Percentiles rank a stretch among this genome's conserved stretches.
These are phyloP conservation scores for Nymphicus hollandicus DNA, from an alignment of 2,113 vertebrate genomes.

Conservation along the genomic window DNA sequence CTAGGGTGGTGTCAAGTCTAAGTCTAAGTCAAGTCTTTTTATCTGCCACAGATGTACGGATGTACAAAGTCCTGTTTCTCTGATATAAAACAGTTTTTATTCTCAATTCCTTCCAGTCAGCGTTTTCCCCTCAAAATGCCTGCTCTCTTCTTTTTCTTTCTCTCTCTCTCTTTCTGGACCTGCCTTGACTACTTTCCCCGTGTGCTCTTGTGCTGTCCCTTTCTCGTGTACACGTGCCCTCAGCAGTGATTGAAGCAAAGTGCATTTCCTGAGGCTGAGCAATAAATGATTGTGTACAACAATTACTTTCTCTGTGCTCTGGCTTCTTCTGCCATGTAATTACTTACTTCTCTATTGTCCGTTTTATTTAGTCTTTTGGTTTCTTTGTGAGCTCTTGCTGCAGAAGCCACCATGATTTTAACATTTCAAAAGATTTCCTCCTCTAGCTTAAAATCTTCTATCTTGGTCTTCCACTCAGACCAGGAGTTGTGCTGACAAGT, in stretches of 20 bases:
- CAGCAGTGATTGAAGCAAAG: neutral
- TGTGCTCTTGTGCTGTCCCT: neutral
- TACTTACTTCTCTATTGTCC: neutral
- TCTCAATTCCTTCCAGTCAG: neutral
- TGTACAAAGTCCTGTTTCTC: slow-evolving; percentile 37
- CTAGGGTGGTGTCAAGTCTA: neutral
- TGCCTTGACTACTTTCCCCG: neutral
- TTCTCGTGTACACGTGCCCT: neutral
- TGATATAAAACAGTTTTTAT: neutral
- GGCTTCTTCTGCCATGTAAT: neutral
- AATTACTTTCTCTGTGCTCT: neutral
- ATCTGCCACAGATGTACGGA: neutral
- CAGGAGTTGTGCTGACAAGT: slow-evolving; percentile 5
- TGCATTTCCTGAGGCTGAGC: neutral
- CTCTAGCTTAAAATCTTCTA: neutral
- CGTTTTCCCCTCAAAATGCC: neutral
- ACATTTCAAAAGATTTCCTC: neutral
- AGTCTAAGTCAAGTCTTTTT: neutral
- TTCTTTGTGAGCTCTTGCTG: neutral
- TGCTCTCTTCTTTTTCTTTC: neutral
- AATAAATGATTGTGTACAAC: neutral
- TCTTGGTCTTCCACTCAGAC: neutral
- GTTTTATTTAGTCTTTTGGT: neutral
- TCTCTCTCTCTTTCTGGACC: neutral
- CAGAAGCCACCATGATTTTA: neutral